phyloP scores from a whole-genome alignment of 1,140 invertebrate genomes.

The Choristoneura fumiferana region DNA sequence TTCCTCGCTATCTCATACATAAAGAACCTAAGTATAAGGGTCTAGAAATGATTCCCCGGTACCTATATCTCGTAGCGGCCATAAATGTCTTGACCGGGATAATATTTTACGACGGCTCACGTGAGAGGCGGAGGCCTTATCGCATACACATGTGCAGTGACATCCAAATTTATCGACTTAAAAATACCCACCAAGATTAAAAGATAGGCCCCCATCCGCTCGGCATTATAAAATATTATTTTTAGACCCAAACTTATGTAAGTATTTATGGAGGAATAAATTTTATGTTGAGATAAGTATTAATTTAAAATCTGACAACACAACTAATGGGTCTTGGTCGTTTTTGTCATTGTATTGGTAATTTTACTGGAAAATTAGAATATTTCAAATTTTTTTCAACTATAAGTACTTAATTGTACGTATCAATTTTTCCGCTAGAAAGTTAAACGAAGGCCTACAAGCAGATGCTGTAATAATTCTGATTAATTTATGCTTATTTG shows the following conservation, averaged over 20 bases:
- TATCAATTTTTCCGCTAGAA: too few species aligned
- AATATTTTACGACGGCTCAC: slow-evolving; percentile 72
- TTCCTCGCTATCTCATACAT: slow-evolving; percentile 41
- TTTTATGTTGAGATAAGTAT: slow-evolving; percentile 23
- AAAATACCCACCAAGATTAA: slow-evolving; percentile 70
- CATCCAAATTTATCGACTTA: slow-evolving; percentile 75
- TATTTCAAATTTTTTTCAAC: too few species aligned
- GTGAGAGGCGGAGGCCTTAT: slow-evolving; percentile 50
- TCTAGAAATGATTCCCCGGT: slow-evolving; percentile 60
- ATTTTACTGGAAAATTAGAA: too few species aligned
- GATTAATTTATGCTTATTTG: too few species aligned
- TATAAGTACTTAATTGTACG: too few species aligned
- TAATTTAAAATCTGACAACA: slow-evolving; percentile 15
- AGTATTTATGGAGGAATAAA: slow-evolving; percentile 31
- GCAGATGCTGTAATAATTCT: too few species aligned
- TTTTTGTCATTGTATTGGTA: background rate
- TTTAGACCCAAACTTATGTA: slow-evolving; percentile 25
- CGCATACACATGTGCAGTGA: slow-evolving; percentile 69
- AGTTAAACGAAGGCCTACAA: too few species aligned
- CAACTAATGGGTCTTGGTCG: slow-evolving; percentile 3
- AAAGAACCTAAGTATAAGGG: slow-evolving; percentile 40
- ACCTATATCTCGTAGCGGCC: slow-evolving; percentile 63
- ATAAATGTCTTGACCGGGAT: slow-evolving; percentile 71
- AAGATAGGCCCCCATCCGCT: slow-evolving; percentile 46
- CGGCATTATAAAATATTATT: slow-evolving; percentile 48